Conservation (phyloP, 23 tunicate species). For the Oikopleura dioica region DNA sequence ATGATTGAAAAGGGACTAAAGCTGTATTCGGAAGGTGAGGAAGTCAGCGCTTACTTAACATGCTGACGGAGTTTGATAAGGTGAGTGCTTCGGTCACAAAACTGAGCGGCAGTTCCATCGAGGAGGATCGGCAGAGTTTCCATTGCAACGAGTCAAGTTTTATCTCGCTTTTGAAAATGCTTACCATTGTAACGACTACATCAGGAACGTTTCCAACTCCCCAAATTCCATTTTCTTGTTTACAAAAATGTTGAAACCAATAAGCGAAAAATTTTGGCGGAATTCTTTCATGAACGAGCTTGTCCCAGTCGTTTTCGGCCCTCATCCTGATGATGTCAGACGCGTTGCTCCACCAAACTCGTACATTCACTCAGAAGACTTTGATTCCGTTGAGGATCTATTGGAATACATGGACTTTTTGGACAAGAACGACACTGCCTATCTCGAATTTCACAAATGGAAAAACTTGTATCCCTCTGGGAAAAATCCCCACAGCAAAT, state of each 20-base stretch:
- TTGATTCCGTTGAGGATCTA: no score
- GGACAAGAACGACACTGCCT: no score
- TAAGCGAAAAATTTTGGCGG: conserved; percentile 49
- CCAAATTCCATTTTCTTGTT: no score
- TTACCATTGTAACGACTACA: background rate
- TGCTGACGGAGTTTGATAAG: conserved; percentile 19
- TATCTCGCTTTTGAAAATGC: conserved; percentile 45
- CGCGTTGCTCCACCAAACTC: conserved; percentile 52
- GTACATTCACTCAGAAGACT: conserved; percentile 40
- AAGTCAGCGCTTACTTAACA: no score
- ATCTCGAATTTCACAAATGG: no score
- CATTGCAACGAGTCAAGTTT: conserved; percentile 23
- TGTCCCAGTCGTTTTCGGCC: conserved; percentile 62
- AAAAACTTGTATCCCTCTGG: no score
- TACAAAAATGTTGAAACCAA: no score
- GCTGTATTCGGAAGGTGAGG: conserved; percentile 23
- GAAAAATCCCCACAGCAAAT: no score
- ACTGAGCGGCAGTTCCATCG: no score
- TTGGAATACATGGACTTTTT: no score
- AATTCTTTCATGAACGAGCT: conserved; percentile 21
- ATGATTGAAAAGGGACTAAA: conserved; percentile 23
- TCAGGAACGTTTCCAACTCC: no score
- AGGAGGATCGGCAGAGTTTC: background rate
- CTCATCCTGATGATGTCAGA: conserved; percentile 27
- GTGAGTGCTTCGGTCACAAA: conserved; percentile 20